phyloP scores from a whole-genome alignment of 1,140 invertebrate genomes.

The Orchestia grillus region DNA sequence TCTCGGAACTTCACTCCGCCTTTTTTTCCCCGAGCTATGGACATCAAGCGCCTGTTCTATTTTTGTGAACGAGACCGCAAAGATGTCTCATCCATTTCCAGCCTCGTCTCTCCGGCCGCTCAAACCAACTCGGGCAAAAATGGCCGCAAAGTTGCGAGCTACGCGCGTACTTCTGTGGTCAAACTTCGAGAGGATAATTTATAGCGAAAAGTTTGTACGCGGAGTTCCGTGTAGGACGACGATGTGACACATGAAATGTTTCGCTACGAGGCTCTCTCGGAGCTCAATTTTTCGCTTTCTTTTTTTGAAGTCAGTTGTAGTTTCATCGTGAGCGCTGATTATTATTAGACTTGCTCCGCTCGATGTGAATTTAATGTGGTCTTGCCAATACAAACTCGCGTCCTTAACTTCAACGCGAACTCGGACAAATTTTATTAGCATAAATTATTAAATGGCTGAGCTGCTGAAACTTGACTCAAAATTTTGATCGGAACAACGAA shows the following conservation, averaged over 20 bases:
- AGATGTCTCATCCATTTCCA: background rate
- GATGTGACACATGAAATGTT: background rate
- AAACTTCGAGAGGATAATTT: background rate
- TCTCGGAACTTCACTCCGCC: background rate
- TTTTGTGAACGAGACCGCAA: background rate
- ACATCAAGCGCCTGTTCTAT: background rate
- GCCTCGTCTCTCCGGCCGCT: background rate
- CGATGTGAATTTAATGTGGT: background rate
- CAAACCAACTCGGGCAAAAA: background rate
- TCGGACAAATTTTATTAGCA: background rate
- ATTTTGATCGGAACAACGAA: background rate
- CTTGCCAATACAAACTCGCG: background rate
- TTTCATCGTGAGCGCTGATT: background rate
- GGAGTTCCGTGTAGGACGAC: background rate
- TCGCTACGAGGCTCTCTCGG: background rate
- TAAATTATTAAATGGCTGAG: background rate
- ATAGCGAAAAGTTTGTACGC: background rate
- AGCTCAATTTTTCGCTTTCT: background rate
- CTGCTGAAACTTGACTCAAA: background rate
- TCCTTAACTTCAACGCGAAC: background rate
- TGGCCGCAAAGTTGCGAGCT: background rate
- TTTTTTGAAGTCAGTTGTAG: background rate
- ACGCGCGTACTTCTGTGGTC: background rate
- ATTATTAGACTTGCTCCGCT: background rate
- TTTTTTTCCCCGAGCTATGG: background rate